Base-by-base conservation (phyloP, 2,113 vertebrate species). In the Pangasianodon gigas region DNA sequence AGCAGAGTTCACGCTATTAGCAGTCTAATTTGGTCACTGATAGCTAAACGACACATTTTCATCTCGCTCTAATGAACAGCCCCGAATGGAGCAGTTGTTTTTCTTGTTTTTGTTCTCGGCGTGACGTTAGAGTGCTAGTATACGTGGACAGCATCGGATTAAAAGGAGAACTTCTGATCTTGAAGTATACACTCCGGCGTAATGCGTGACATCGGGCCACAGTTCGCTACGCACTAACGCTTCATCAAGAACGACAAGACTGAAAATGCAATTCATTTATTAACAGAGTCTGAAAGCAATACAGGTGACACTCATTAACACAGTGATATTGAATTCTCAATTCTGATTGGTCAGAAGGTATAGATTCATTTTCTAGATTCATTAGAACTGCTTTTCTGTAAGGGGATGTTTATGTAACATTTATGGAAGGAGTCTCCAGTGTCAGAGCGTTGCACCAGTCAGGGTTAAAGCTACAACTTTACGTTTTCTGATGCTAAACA, bases 11-110 rank as follows among this genome's bases (percentile, higher is more conserved):
- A 87, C 44, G 48, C 69, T 81, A 46, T 88, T 48, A 29, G 60
- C 60, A 29, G 32, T 54, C 54, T 84, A 86, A 88, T 91, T 90
- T 83, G 60, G 32, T 26, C 58, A 86, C 44, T 81, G 74, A 88
- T 89, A 26, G n/a, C 48, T 26, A 74, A 86, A 54, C 16, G 48
- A 41, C 48, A 37, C 44, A 37, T 69, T 86, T 71, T 69, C 32
- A 84, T 62, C 82, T 32, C n/a, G 79, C 56, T 37, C 52, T 62
- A 84, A 84, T 84, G 37, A 85, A 67, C 6, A 1, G 56, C 19
- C 56, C 21, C 1, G 41, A 46, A 77, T 1, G 44, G 44, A 46
- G 10, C 19, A 19, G 6, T 74, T 41, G 69, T 24, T 46, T 24
- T 77, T 77, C 74, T 41, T 46, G 9, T 77, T 26, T 77, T 77